These are phyloP conservation scores for Agrotis ipsilon DNA, from an alignment of 2,888 invertebrate genomes.

Conservation along the genomic window DNA sequence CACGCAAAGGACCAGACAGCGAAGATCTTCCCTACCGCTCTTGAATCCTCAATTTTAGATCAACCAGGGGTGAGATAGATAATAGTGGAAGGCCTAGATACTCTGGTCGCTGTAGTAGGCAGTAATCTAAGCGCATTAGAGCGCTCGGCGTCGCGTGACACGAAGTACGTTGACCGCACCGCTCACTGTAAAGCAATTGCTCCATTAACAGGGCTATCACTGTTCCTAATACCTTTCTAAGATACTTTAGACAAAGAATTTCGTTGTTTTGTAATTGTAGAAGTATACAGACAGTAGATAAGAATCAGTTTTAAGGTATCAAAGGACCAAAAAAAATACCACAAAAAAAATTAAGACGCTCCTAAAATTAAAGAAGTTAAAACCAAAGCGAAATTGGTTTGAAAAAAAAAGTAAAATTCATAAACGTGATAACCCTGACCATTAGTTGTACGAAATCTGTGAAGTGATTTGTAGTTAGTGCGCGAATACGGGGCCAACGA, in stretches of 20 bases:
- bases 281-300: neutral
- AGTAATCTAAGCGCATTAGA: conserved; percentile 89
- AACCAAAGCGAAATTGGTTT: neutral
- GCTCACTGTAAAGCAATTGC: conserved; percentile 84
- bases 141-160: conserved; percentile 88
- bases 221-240: conserved; percentile 38
- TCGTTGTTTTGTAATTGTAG: neutral
- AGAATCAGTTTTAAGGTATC: neutral
- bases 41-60: neutral
- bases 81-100: conserved; percentile 68
- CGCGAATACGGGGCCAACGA: conserved; percentile 83
- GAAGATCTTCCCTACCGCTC: conserved; percentile 66
- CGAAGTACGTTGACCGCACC: conserved; percentile 86
- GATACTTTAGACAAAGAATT: conserved; percentile 26
- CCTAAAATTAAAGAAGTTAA: neutral
- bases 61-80: conserved; percentile 39
- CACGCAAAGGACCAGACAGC: conserved; percentile 66
- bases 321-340: conserved; percentile 3
- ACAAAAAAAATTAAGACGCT: neutral
- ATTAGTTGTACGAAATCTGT: conserved; percentile 81
- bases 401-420: conserved; percentile 16
- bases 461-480: conserved; percentile 83
- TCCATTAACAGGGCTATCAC: conserved; percentile 83
- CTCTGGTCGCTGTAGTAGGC: conserved; percentile 79
- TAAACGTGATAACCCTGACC: conserved; percentile 70